Conservation (phyloP, 2,797 vertebrate genomes). For the Tragopan temminckii region DNA sequence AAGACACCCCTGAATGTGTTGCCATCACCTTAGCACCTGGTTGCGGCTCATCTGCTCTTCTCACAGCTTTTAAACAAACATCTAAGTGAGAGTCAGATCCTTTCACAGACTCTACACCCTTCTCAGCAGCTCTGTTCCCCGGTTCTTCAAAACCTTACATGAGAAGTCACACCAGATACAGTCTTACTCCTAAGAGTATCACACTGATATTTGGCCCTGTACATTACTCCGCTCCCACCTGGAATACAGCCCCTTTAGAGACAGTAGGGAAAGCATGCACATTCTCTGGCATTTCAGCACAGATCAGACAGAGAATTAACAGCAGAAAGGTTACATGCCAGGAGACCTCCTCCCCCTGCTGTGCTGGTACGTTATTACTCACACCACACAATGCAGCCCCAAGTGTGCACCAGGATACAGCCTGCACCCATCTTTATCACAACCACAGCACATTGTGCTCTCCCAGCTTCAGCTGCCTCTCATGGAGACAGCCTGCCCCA, state of each 20-base stretch:
- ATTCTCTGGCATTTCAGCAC: background rate
- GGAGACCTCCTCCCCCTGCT: background rate
- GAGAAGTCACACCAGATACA: background rate
- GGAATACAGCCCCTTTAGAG: background rate
- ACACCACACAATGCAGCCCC: rapidly evolving
- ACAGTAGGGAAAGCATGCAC: rapidly evolving
- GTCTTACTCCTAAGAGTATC: background rate
- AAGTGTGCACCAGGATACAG: rapidly evolving
- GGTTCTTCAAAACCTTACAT: background rate
- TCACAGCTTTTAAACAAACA: background rate
- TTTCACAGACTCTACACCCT: background rate
- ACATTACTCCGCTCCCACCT: background rate
- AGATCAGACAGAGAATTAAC: background rate
- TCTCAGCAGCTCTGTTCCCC: background rate
- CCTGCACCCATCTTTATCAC: background rate
- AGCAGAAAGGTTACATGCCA: background rate
- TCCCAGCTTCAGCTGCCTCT: background rate
- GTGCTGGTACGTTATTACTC: rapidly evolving
- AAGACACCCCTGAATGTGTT: background rate
- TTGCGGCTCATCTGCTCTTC: background rate
- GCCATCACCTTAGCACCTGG: background rate
- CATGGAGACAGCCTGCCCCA: background rate
- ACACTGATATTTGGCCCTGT: background rate
- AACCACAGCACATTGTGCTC: rapidly evolving
- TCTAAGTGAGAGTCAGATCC: background rate